Base-by-base conservation (phyloP, 2,888 invertebrate species). In the Sussaba pulchella region DNA sequence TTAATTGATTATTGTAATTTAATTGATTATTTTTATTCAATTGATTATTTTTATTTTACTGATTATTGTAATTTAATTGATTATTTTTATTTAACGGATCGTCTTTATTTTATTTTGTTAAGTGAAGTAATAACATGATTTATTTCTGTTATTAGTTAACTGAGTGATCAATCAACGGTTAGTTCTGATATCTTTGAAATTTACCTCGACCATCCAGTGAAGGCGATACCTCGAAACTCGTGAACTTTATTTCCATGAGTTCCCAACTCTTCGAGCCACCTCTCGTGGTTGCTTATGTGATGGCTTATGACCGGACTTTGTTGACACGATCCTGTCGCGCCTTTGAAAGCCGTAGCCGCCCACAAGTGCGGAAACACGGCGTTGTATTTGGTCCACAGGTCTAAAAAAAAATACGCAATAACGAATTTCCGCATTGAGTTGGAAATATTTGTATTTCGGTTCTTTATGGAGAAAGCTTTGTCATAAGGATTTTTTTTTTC, bases 311-410 rank as follows among this genome's bases (percentile, higher is more conserved):
- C 93, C 0, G 97, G 96, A 71, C 96, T 88, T 78, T 95, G 94
- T 92, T 96, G 95, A 85, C 94, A 94, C 71, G 96, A 95, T 0
- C 97, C 96, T 78, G 96, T 96, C 0, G 98, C 97, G 0, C 98
- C 98, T 93, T 98, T 98, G 89, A 95, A 98, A 0, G 97, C 97
- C 31, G 96, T 95, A 0, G 96, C 98, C 0, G 94, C 94, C 97
- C 97, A 97, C 17, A 97, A 91, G 59, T 94, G 93, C 0, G 94
- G 93, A 89, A 98, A 98, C 31, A 96, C 91, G 72, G 92, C 92
- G 4, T 94, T 92, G 86, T 96, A 96, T 69, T 94, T 94, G 41
- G 94, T 94, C 96, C 95, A 95, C 50, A 96, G 81, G n/a, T 90
- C 88, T 59, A 36, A 10, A 63, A 47, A 19, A 63, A 47, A 57